Evolutionary conservation across 2,888 invertebrate genomes (phyloP).

Genomic region (Idaea straminata): DNA sequence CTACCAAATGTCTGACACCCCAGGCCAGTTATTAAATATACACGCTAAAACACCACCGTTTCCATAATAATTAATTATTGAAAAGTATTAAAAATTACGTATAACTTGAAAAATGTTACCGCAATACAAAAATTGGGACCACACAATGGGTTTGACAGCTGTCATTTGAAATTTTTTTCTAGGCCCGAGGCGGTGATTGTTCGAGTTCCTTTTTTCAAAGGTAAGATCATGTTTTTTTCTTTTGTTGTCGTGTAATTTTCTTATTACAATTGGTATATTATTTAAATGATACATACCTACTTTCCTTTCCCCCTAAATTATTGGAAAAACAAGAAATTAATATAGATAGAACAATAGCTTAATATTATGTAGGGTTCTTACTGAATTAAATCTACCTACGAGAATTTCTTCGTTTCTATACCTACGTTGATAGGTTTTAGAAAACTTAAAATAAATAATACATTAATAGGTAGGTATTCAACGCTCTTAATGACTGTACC

Average conservation of each 20-base stretch:
- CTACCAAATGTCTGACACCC: slow-evolving; percentile 32
- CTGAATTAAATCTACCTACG: no score
- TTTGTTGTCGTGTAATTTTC: not conserved
- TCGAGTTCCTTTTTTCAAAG: not conserved
- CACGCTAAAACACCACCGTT: slow-evolving; percentile 18
- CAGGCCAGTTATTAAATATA: slow-evolving; percentile 27
- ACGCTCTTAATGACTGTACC: not conserved
- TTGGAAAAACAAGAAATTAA: not conserved
- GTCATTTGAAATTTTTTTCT: slow-evolving; percentile 21
- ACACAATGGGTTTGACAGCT: slow-evolving; percentile 31
- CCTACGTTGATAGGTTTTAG: not conserved
- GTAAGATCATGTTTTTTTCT: not conserved
- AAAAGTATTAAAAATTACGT: not conserved
- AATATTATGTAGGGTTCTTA: no score
- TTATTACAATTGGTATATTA: not conserved
- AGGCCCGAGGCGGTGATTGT: slow-evolving; percentile 22
- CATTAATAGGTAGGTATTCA: not conserved
- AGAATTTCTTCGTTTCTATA: no score
- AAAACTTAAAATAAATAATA: not conserved
- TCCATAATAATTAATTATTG: slow-evolving; percentile 26
- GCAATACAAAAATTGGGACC: slow-evolving; percentile 20
- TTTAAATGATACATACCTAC: not conserved
- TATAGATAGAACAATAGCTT: not conserved
- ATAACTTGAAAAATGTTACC: slow-evolving; percentile 10
- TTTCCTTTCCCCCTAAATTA: not conserved